Evolutionary conservation across 2,113 vertebrate genomes (phyloP), one percentile per base, ranked within the genome.

Genomic region (Campylomormyrus numenius): DNA sequence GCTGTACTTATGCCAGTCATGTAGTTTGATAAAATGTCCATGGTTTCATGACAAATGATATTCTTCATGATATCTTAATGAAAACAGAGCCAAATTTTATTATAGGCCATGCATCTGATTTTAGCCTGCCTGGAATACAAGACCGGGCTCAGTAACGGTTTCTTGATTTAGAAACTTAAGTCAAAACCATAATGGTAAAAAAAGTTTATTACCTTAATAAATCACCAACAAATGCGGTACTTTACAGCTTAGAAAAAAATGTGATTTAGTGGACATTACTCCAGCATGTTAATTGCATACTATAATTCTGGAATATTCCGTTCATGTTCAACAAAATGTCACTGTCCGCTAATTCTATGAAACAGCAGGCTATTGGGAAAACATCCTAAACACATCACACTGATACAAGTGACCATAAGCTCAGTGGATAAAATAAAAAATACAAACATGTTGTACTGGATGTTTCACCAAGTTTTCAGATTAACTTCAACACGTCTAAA

Each of bases 161-260:
- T 42, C 35, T 19, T 27, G 2, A 49, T 27, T 48, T 50, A 86
- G 84, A 48, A 86, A 5, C n/a, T n/a, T 5, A 49, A 86, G 1
- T 86, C 24, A 11, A 24, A 86, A 48, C 11, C 6, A 86, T 50
- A 86, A 31, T 24, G 48, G 21, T 31, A 86, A 48, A 86, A 85
- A 5, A 48, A n/a, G 45, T 86, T 86, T 86, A 85, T 85, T 85
- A 85, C 84, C 49, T 49, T 19, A 80, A 85, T 46, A n/a, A 85
- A 85, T 48, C 84, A 45, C 35, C 35, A 77, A 39, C 21, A 24
- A 49, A 49, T 2, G 0, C 19, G 13, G 49, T 48, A 42, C 8
- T 85, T 85, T 85, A 85, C 84, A 86, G 48, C 46, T 48, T 85
- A 50, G 10, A 15, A 70, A n/a, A 48, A 48, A 85, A 85, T n/a